Conservation (phyloP, 2,888 invertebrate genomes). For the Lordiphosa fenestrarum region DNA sequence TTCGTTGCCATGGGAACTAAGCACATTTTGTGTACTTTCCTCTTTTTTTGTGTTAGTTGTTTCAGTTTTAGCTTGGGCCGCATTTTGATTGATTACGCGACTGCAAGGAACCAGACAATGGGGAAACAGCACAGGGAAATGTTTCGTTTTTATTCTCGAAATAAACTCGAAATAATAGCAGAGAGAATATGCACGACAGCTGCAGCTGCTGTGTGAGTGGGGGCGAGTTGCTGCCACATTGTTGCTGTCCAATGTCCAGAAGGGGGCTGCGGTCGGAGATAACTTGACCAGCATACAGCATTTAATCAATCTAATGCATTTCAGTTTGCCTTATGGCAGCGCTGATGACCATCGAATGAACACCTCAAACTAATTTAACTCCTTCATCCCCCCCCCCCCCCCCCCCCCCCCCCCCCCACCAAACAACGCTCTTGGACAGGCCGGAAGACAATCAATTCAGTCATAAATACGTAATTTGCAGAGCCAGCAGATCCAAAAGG, state of each 20-base stretch:
- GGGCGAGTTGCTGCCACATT: constrained; percentile 1
- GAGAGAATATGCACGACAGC: constrained; percentile 38
- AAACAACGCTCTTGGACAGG: not conserved
- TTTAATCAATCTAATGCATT: constrained; percentile 49
- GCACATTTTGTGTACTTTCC: not conserved
- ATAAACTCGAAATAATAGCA: constrained; percentile 17
- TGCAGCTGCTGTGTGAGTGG: constrained; percentile 24
- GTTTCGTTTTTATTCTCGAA: constrained; percentile 15
- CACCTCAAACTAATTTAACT: constrained; percentile 39
- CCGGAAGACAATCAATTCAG: constrained; percentile 2
- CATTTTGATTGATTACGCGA: constrained; percentile 75
- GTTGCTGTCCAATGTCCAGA: constrained; percentile 13
- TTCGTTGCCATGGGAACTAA: too few species aligned
- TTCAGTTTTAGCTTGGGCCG: constrained; percentile 40
- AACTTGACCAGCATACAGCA: constrained; percentile 22
- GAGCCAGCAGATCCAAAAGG: not conserved
- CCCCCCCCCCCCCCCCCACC: not conserved
- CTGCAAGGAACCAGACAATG: constrained; percentile 49
- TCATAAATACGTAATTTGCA: constrained; percentile 3
- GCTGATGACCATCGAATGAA: constrained; percentile 39
- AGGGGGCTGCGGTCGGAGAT: not conserved
- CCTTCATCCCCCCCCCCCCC: not conserved
- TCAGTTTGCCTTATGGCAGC: constrained; percentile 1
- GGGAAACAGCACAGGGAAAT: constrained; percentile 33
- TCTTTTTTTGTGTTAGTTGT: constrained; percentile 27